These are phyloP conservation scores for Odontesthes bonariensis DNA, from an alignment of 2,113 vertebrate species.

Conservation along the genomic window DNA sequence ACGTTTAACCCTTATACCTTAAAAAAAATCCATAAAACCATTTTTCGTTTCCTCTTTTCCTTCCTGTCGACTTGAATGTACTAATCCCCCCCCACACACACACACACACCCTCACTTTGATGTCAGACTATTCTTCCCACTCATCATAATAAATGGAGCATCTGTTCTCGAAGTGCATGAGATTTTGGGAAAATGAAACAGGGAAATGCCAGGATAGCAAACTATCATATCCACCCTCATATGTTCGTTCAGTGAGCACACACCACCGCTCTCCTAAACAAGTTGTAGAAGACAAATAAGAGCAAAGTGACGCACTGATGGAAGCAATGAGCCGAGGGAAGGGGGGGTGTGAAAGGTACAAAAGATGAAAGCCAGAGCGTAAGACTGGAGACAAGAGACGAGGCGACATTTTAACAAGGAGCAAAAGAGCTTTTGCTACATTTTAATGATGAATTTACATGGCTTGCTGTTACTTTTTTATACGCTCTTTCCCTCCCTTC, in stretches of 20 bases:
- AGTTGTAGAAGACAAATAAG: slow-evolving; percentile 35
- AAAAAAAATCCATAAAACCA: not conserved
- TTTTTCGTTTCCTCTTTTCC: not conserved
- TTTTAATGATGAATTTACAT: slow-evolving; percentile 33
- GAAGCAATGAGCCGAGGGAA: slow-evolving; percentile 36
- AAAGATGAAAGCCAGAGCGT: slow-evolving; percentile 46
- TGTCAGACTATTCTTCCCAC: slow-evolving; percentile 27
- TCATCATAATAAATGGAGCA: slow-evolving; percentile 14
- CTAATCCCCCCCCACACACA: slow-evolving; percentile 14
- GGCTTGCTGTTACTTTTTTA: slow-evolving; percentile 19
- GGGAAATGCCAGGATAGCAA: not conserved
- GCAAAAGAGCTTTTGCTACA: slow-evolving; percentile 10
- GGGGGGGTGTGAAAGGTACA: slow-evolving; percentile 34
- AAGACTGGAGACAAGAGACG: slow-evolving; percentile 10
- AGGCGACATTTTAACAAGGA: slow-evolving; percentile 36
- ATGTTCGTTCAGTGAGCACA: not conserved
- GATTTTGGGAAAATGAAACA: slow-evolving; percentile 1
- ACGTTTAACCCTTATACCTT: not conserved
- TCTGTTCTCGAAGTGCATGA: slow-evolving; percentile 15
- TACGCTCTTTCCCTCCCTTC: not conserved
- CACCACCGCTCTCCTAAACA: slow-evolving; percentile 11
- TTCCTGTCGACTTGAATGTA: slow-evolving; percentile 16
- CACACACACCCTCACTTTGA: slow-evolving; percentile 36
- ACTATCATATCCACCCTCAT: not conserved
- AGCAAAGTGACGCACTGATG: slow-evolving; percentile 32